These are phyloP conservation scores for Pristionchus mayeri DNA, from an alignment of 2,888 invertebrate genomes.

Conservation along the genomic window DNA sequence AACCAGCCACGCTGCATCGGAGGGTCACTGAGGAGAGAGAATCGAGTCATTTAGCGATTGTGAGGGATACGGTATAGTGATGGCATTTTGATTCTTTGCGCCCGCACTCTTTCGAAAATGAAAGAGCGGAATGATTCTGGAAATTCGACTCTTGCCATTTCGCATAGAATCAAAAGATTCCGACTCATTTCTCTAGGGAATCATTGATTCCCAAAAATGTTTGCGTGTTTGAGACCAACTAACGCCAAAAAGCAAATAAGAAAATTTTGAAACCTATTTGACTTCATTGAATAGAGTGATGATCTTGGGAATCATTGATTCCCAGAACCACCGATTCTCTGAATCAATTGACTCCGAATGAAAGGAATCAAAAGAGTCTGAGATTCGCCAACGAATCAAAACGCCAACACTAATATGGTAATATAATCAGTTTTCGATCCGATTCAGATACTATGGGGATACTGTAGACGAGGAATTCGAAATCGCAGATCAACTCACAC, in stretches of 20 bases:
- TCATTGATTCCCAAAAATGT: no score
- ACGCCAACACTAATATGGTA: not conserved
- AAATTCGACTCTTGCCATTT: not conserved
- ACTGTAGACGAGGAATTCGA: not conserved
- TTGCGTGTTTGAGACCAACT: not conserved
- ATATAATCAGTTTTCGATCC: not conserved
- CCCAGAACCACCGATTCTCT: no score
- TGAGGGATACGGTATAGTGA: not conserved
- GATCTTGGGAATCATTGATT: no score
- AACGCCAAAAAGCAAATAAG: not conserved
- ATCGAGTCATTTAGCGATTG: not conserved
- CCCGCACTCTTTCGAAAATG: not conserved
- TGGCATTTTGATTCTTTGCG: no score
- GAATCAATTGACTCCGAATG: no score
- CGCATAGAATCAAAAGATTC: not conserved
- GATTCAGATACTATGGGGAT: not conserved
- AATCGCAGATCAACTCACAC: constrained; percentile 26
- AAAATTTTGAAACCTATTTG: no score
- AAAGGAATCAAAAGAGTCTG: no score
- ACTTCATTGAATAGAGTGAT: no score
- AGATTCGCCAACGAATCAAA: no score
- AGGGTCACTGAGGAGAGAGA: constrained; percentile 30
- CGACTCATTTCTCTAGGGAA: no score
- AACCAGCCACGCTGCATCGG: constrained; percentile 48
- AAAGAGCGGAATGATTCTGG: not conserved